phyloP scores from a whole-genome alignment of 2,888 invertebrate species.

The Chrysolina americana region DNA sequence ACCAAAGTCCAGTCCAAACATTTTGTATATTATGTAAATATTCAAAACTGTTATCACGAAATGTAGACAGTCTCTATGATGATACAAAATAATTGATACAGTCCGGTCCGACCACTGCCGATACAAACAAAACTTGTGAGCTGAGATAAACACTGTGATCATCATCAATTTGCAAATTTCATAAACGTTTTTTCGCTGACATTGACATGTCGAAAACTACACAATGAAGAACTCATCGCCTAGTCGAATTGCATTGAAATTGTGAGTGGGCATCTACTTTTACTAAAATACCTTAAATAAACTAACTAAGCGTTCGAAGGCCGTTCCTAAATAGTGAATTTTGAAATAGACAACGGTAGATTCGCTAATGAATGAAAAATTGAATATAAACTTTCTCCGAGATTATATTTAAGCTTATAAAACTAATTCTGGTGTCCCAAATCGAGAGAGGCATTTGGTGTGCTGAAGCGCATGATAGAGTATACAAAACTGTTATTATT shows the following conservation, averaged over 20 bases:
- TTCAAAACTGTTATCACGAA: not conserved
- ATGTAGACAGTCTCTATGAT: not conserved
- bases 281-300: not conserved
- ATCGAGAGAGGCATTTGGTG: not conserved
- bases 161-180: not conserved
- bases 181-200: not conserved
- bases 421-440: not conserved
- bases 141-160: too few species aligned
- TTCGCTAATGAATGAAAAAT: slow-evolving; percentile 6
- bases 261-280: slow-evolving; percentile 6
- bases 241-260: not conserved
- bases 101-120: too few species aligned
- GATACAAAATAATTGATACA: too few species aligned
- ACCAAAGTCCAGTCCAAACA: not conserved
- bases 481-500: slow-evolving; percentile 1
- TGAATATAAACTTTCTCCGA: slow-evolving; percentile 1
- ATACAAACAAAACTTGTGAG: too few species aligned
- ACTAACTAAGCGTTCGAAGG: not conserved
- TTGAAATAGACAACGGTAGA: not conserved
- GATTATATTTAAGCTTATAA: not conserved
- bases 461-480: slow-evolving; percentile 4
- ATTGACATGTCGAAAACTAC: not conserved
- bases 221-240: too few species aligned
- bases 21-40: not conserved
- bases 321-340: not conserved